phyloP scores from a whole-genome alignment of 2,113 vertebrate species.

The Atherinomorus stipes region DNA sequence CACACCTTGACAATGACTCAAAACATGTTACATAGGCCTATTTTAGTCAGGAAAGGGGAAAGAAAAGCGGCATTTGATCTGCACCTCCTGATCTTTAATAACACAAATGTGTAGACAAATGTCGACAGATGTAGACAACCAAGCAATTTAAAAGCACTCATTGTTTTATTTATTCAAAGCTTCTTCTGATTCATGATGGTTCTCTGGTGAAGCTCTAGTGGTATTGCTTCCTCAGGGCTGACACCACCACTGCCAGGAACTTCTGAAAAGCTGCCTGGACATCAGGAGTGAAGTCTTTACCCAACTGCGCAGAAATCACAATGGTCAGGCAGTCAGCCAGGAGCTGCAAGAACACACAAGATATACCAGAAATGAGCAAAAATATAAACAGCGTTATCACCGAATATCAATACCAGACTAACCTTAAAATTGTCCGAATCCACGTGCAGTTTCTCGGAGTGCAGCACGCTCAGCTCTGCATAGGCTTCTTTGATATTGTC shows the following conservation, averaged over 20 bases:
- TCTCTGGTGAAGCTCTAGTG: constrained; percentile 65
- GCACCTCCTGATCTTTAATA: too few species aligned
- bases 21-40: too few species aligned
- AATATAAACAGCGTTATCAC: too few species aligned
- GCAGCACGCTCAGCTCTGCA: constrained; percentile 81
- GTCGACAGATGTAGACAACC: background rate
- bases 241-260: constrained; percentile 85
- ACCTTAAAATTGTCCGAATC: constrained; percentile 83
- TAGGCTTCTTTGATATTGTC: constrained; percentile 84
- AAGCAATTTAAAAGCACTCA: background rate
- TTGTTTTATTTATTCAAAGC: background rate
- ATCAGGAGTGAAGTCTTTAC: constrained; percentile 67
- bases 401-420: too few species aligned
- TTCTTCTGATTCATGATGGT: background rate
- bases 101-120: too few species aligned
- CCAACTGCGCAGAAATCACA: constrained; percentile 74
- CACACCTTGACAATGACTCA: too few species aligned
- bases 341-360: constrained; percentile 76
- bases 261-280: constrained; percentile 85
- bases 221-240: constrained; percentile 85
- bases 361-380: background rate
- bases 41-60: too few species aligned
- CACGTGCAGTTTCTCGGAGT: constrained; percentile 88
- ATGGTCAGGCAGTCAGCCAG: constrained; percentile 85
- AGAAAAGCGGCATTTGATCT: too few species aligned